A percentile compares a stretch with the other conserved stretches of the same genome.
These are phyloP conservation scores for Poecile montanus DNA, from an alignment of 2,797 vertebrate genomes.

Conservation along the genomic window DNA sequence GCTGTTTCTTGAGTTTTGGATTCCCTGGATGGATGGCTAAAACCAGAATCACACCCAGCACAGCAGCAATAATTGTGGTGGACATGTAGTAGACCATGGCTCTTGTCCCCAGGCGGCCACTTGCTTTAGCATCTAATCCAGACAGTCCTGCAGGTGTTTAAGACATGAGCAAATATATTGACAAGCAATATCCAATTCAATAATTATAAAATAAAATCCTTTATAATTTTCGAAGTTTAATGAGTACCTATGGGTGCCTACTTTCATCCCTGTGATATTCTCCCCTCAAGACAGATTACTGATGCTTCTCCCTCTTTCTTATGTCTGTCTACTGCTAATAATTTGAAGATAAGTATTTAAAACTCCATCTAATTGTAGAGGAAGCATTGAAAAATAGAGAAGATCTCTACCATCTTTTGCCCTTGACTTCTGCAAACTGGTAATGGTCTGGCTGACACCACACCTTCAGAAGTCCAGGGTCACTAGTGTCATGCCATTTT, in stretches of 20 bases:
- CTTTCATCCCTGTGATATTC: neutral
- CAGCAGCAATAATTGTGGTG: constrained; percentile 95
- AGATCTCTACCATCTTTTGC: neutral
- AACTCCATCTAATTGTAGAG: neutral
- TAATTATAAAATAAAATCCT: neutral
- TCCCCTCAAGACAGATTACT: neutral
- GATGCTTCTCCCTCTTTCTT: neutral
- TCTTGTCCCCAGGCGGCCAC: constrained; percentile 94
- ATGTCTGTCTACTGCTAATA: neutral
- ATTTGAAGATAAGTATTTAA: neutral
- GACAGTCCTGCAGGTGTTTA: constrained; percentile 83
- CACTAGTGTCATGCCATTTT: neutral
- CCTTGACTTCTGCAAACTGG: neutral
- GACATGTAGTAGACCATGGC: constrained; percentile 98
- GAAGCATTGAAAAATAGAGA: neutral
- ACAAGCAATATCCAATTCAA: neutral
- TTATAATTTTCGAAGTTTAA: neutral
- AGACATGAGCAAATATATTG: constrained; percentile 9
- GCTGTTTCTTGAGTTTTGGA: constrained; percentile 93
- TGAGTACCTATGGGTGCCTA: neutral
- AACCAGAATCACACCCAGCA: constrained; percentile 96
- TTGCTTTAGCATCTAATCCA: constrained; percentile 96
- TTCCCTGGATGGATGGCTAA: constrained; percentile 96
- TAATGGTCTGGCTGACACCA: neutral
- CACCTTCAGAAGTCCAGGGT: neutral